A percentile compares a stretch with the other conserved stretches of the same genome.
These are phyloP conservation scores for Sus cebifrons DNA, from an alignment of 2,797 vertebrate species.

Conservation along the genomic window DNA sequence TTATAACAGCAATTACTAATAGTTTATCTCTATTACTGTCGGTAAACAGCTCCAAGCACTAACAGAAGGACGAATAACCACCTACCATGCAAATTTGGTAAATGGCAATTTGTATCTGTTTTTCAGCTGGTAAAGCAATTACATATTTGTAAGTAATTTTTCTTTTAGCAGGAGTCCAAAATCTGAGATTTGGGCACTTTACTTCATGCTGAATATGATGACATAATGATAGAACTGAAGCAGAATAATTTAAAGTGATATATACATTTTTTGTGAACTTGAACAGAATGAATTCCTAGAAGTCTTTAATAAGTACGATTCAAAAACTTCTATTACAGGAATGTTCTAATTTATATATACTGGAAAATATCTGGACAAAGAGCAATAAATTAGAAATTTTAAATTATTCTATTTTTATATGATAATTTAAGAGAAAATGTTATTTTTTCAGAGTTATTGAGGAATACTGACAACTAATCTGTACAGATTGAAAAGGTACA, in stretches of 20 bases:
- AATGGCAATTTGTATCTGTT: constrained; percentile 11
- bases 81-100: constrained; percentile 47
- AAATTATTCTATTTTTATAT: background rate
- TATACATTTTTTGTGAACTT: background rate
- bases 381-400: background rate
- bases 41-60: constrained; percentile 56
- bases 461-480: background rate
- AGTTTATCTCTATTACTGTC: background rate
- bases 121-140: constrained; percentile 59
- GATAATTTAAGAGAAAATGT: background rate
- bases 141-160: constrained; percentile 18
- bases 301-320: constrained; percentile 24
- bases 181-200: constrained; percentile 37
- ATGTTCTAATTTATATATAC: background rate
- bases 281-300: background rate
- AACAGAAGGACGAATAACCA: constrained; percentile 51
- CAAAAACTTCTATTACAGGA: background rate
- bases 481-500: background rate
- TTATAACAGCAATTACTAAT: constrained; percentile 49
- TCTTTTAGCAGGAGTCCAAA: background rate
- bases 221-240: constrained; percentile 11
- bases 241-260: constrained; percentile 47
- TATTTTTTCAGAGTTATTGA: background rate
- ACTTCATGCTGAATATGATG: constrained; percentile 46
- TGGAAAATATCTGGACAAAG: background rate